Conservation (phyloP, 2,797 vertebrate species). For the Myripristis murdjan region DNA sequence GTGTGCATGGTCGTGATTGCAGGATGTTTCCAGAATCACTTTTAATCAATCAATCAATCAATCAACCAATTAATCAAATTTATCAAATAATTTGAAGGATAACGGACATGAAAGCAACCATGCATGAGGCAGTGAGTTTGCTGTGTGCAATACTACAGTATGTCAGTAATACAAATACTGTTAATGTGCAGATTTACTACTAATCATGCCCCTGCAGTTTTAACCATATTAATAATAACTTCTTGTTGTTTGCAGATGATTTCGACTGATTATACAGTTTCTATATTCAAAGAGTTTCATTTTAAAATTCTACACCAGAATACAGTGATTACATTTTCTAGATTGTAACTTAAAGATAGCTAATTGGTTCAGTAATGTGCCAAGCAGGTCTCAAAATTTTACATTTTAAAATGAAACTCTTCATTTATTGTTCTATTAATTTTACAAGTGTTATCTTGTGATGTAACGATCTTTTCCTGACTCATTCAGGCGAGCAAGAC, state of each 20-base stretch:
- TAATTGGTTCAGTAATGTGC: neutral
- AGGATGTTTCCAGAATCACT: slow-evolving; percentile 26
- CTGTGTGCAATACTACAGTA: neutral
- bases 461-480: neutral
- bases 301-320: neutral
- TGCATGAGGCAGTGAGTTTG: slow-evolving; percentile 43
- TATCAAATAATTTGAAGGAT: slow-evolving; percentile 15
- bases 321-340: neutral
- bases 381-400: neutral
- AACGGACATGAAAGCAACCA: slow-evolving; percentile 15
- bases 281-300: slow-evolving; percentile 2
- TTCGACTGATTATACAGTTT: neutral
- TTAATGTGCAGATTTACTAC: neutral
- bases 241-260: too few relatives aligned
- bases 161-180: neutral
- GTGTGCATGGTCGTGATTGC: slow-evolving; percentile 60
- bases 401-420: slow-evolving; percentile 12
- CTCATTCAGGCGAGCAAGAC: slow-evolving; percentile 90
- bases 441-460: neutral
- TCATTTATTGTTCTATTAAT: neutral
- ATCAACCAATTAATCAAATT: neutral
- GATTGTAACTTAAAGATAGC: neutral
- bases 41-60: slow-evolving; percentile 19
- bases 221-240: too few relatives aligned
- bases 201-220: neutral